Evolutionary conservation across 2,888 invertebrate genomes (phyloP).

Genomic region (Baronia brevicornis): DNA sequence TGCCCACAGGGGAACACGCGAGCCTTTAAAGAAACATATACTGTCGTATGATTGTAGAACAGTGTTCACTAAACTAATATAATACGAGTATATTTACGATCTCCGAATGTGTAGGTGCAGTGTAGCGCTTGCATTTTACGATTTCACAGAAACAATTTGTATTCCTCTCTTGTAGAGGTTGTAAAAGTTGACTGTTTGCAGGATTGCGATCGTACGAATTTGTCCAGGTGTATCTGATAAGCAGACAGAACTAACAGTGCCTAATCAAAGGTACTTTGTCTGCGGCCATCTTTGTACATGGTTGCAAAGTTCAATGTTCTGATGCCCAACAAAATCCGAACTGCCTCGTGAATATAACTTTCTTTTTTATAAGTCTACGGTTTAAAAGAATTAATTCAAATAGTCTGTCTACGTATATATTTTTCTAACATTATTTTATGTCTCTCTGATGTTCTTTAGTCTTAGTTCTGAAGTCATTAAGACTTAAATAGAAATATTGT

Average conservation of each 20-base stretch:
- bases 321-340: slow-evolving; percentile 22
- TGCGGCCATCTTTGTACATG: slow-evolving; percentile 24
- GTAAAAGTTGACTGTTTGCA: slow-evolving; percentile 49
- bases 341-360: slow-evolving; percentile 26
- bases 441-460: too few species aligned
- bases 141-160: slow-evolving; percentile 58
- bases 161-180: slow-evolving; percentile 46
- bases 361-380: slow-evolving; percentile 24
- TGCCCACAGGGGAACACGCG: too few species aligned
- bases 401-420: slow-evolving; percentile 24
- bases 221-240: slow-evolving; percentile 56
- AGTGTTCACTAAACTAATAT: too few species aligned
- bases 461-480: too few species aligned
- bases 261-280: slow-evolving; percentile 40
- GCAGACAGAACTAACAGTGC: slow-evolving; percentile 32
- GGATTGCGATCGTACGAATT: slow-evolving; percentile 33
- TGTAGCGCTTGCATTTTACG: slow-evolving; percentile 59
- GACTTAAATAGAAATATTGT: too few species aligned
- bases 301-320: slow-evolving; percentile 27
- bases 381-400: slow-evolving; percentile 24
- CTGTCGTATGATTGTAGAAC: too few species aligned
- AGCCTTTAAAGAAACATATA: too few species aligned
- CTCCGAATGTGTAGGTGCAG: slow-evolving; percentile 36
- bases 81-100: too few species aligned
- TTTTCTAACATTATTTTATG: too few species aligned